Evolutionary conservation across 2,797 vertebrate species (phyloP).

Genomic region (Poecilia picta): DNA sequence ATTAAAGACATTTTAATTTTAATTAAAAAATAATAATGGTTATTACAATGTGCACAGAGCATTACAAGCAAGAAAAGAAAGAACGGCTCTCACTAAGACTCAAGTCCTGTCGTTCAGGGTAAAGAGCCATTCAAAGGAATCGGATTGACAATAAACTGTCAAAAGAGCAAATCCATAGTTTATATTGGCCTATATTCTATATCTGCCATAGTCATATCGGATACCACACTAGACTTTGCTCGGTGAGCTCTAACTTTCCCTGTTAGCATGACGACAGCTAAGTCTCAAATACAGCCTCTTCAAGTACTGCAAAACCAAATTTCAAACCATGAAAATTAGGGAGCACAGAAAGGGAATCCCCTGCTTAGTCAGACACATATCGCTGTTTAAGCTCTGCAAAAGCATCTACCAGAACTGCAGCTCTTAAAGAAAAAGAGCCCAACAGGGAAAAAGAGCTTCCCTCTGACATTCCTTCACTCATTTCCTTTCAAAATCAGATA

Average conservation of each 20-base stretch:
- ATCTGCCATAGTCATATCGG: neutral
- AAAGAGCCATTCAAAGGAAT: too few relatives aligned
- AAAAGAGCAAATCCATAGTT: neutral
- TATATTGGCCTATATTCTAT: neutral
- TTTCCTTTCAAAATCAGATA: slow-evolving; percentile 54
- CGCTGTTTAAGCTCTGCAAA: slow-evolving; percentile 16
- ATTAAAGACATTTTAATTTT: too few relatives aligned
- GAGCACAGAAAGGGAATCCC: neutral
- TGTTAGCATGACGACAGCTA: neutral
- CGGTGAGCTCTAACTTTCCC: neutral
- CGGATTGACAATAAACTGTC: neutral
- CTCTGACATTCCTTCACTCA: slow-evolving; percentile 48
- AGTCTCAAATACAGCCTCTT: neutral
- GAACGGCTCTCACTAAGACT: too few relatives aligned
- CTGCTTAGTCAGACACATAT: slow-evolving; percentile 22
- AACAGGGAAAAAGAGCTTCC: slow-evolving; percentile 45
- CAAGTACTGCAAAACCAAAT: neutral
- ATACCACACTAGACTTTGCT: neutral
- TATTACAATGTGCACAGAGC: too few relatives aligned
- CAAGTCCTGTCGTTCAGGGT: too few relatives aligned
- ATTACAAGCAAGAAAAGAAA: too few relatives aligned
- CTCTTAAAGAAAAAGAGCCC: slow-evolving; percentile 45
- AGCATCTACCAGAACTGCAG: slow-evolving; percentile 32
- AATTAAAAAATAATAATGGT: too few relatives aligned
- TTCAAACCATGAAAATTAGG: slow-evolving; percentile 10